Percentiles rank a stretch among this genome's conserved stretches.
Evolutionary conservation across 2,113 vertebrate species (phyloP).

Genomic region (Rhadina sibilatrix): DNA sequence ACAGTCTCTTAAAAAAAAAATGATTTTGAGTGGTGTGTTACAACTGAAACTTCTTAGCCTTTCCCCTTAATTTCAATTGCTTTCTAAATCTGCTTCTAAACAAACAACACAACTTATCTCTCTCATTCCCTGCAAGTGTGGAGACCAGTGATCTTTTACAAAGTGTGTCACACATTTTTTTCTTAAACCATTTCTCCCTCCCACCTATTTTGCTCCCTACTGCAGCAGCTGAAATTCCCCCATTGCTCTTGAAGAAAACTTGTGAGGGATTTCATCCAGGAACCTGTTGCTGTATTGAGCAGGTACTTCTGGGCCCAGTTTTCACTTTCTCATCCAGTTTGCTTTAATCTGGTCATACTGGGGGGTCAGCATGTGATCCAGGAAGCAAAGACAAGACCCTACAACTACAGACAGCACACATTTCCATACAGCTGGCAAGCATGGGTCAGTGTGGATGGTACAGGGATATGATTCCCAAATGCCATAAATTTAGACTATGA

Average conservation of each 20-base stretch:
- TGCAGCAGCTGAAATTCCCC: background rate
- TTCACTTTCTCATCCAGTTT: background rate
- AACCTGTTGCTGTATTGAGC: background rate
- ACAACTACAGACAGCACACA: background rate
- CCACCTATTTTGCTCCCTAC: background rate
- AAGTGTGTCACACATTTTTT: accelerated
- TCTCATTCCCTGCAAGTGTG: background rate
- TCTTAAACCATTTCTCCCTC: background rate
- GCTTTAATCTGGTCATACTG: background rate
- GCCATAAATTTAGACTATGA: background rate
- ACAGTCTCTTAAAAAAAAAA: background rate
- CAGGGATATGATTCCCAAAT: background rate
- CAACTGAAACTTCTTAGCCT: background rate
- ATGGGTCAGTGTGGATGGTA: background rate
- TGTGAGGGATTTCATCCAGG: background rate
- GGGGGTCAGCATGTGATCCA: background rate
- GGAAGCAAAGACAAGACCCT: background rate
- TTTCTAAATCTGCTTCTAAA: background rate
- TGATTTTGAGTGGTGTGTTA: background rate
- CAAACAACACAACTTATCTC: background rate
- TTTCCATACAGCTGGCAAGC: background rate
- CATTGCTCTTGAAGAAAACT: background rate
- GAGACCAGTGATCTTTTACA: background rate
- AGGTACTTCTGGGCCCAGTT: background rate
- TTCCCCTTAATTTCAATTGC: background rate